Conservation (phyloP, 2,797 vertebrate genomes). For the Microctenopoma lineatum region DNA sequence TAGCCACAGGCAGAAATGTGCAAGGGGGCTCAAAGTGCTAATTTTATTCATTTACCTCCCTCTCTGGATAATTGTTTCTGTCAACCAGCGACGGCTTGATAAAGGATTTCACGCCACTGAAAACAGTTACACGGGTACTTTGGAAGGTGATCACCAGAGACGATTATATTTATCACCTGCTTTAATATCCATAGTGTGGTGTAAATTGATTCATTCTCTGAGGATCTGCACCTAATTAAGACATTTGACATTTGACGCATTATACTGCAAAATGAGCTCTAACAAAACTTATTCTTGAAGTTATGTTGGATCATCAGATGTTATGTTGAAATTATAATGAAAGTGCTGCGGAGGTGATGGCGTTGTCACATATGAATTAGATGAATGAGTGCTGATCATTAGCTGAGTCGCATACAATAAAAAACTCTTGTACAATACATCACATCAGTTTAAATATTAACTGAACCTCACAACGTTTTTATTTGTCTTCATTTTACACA, state of each 20-base stretch:
- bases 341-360: slow-evolving; percentile 2
- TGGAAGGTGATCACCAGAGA: slow-evolving; percentile 82
- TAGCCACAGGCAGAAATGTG: slow-evolving; percentile 77
- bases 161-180: slow-evolving; percentile 86
- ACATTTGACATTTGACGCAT: slow-evolving; percentile 46
- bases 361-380: neutral
- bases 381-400: slow-evolving; percentile 11
- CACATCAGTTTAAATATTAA: slow-evolving; percentile 11
- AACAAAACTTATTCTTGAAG: neutral
- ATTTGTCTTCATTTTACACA: too few species aligned
- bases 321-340: neutral
- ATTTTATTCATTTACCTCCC: slow-evolving; percentile 86
- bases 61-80: slow-evolving; percentile 86
- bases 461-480: neutral
- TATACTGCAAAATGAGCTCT: slow-evolving; percentile 1
- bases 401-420: slow-evolving; percentile 21
- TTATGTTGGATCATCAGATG: neutral
- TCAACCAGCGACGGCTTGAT: slow-evolving; percentile 82
- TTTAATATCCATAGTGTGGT: slow-evolving; percentile 79
- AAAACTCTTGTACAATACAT: slow-evolving; percentile 12
- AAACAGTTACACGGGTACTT: slow-evolving; percentile 84
- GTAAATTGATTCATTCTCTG: slow-evolving; percentile 82
- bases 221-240: slow-evolving; percentile 55
- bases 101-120: slow-evolving; percentile 84
- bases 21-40: slow-evolving; percentile 77